Conservation (phyloP, 2,797 vertebrate genomes). For the Xenentodon cancila region DNA sequence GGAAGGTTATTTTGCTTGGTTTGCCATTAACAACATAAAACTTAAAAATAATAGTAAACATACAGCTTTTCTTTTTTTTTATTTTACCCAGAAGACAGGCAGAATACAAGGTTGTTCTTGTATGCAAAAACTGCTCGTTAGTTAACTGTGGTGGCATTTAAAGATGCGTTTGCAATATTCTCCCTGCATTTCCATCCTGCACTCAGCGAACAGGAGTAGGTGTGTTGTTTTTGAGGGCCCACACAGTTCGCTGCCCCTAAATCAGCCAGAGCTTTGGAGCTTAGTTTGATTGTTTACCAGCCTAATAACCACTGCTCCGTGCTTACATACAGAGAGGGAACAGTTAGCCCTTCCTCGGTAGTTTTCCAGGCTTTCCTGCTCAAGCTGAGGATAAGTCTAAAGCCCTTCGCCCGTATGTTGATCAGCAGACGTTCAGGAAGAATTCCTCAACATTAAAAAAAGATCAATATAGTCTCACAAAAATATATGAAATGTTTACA, state of each 20-base stretch:
- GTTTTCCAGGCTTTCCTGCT: slow-evolving; percentile 1
- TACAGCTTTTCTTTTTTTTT: too few relatives aligned
- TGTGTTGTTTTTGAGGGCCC: slow-evolving; percentile 50
- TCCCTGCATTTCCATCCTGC: slow-evolving; percentile 25
- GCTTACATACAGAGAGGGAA: slow-evolving; percentile 1
- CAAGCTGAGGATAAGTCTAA: not conserved
- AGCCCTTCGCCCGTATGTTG: not conserved
- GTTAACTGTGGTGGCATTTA: slow-evolving; percentile 33
- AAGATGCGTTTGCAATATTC: slow-evolving; percentile 28
- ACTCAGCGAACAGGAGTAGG: slow-evolving; percentile 49
- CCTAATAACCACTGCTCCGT: slow-evolving; percentile 11
- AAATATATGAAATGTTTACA: not conserved
- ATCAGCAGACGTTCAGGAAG: not conserved
- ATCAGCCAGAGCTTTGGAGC: slow-evolving; percentile 31
- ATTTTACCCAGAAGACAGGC: too few relatives aligned
- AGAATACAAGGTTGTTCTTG: not conserved
- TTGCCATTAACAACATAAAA: too few relatives aligned
- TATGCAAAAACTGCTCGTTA: not conserved
- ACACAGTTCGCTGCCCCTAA: slow-evolving; percentile 46
- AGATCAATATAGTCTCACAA: not conserved
- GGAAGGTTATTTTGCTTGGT: too few relatives aligned
- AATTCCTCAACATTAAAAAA: not conserved
- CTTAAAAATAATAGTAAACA: too few relatives aligned
- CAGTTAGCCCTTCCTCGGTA: not conserved
- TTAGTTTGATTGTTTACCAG: slow-evolving; percentile 36